Percentiles rank a stretch among this genome's conserved stretches.
phyloP scores from a whole-genome alignment of 2,888 invertebrate genomes.

The Eupithecia subumbrata region DNA sequence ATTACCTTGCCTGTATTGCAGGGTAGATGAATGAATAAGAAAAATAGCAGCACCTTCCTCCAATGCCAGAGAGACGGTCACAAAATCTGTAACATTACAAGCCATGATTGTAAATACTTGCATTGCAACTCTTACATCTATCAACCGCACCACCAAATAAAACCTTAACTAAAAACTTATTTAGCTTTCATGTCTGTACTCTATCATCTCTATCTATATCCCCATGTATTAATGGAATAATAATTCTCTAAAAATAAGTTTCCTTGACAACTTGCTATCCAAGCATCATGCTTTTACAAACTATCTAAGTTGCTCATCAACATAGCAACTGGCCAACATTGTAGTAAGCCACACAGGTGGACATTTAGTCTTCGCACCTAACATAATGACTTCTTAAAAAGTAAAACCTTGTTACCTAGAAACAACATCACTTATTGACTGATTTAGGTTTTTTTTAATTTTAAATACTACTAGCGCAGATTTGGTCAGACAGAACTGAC shows the following conservation, averaged over 20 bases:
- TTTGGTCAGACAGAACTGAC: background rate
- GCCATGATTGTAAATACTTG: background rate
- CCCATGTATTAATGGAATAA: background rate
- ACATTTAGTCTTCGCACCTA: background rate
- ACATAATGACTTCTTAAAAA: background rate
- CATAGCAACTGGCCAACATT: background rate
- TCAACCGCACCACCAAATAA: background rate
- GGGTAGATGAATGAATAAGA: slow-evolving; percentile 29
- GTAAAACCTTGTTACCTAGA: no score
- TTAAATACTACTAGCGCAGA: no score
- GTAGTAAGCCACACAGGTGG: background rate
- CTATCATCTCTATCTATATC: background rate
- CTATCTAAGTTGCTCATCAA: background rate
- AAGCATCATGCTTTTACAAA: background rate
- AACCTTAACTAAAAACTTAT: background rate
- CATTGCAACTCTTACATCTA: background rate
- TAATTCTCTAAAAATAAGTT: background rate
- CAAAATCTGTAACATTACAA: slow-evolving; percentile 34
- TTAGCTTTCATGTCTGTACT: background rate
- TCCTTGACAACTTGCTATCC: background rate
- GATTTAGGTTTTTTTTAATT: no score
- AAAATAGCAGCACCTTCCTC: slow-evolving; percentile 32
- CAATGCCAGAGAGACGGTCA: slow-evolving; percentile 28
- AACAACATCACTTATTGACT: no score
- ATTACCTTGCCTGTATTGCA: slow-evolving; percentile 38